Conservation (phyloP, 1,140 invertebrate genomes). For the Cyrtorhinus lividipennis region DNA sequence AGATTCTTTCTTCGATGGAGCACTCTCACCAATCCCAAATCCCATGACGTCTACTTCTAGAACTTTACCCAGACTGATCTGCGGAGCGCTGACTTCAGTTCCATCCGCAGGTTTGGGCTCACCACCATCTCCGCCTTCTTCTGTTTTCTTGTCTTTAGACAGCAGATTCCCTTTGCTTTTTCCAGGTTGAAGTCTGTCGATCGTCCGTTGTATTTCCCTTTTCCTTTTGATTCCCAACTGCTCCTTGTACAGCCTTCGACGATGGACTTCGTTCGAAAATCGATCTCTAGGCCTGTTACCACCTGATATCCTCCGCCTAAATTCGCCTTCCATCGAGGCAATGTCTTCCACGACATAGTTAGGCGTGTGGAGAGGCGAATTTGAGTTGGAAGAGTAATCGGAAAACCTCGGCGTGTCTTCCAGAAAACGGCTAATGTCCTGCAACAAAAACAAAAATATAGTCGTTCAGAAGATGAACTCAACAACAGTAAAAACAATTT, state of each 20-base stretch:
- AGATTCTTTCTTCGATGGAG: constrained; percentile 18
- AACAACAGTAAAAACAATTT: no score
- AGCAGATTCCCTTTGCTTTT: constrained; percentile 74
- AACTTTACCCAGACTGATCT: constrained; percentile 65
- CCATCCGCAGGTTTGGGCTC: constrained; percentile 38
- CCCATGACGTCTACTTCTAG: constrained; percentile 39
- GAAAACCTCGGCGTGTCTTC: constrained; percentile 62
- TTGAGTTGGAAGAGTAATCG: constrained; percentile 54
- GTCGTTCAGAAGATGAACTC: no score
- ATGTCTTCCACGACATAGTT: constrained; percentile 23
- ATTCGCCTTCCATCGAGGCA: constrained; percentile 31
- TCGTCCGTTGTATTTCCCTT: constrained; percentile 62
- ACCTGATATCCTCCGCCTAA: constrained; percentile 29
- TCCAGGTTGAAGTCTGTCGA: constrained; percentile 64
- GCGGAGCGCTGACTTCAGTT: constrained; percentile 50
- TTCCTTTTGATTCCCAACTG: constrained; percentile 33
- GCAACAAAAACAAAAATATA: constrained; percentile 20
- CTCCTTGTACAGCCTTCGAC: constrained; percentile 24
- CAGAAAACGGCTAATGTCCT: constrained; percentile 75
- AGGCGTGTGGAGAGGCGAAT: constrained; percentile 39
- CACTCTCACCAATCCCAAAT: constrained; percentile 23
- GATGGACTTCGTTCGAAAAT: constrained; percentile 21
- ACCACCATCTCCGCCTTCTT: constrained; percentile 3
- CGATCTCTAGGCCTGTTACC: constrained; percentile 22
- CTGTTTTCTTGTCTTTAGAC: constrained; percentile 28